Evolutionary conservation across 1,140 invertebrate genomes (phyloP), one percentile per base, ranked within the genome.

Genomic region (Andrena cerasifolii): DNA sequence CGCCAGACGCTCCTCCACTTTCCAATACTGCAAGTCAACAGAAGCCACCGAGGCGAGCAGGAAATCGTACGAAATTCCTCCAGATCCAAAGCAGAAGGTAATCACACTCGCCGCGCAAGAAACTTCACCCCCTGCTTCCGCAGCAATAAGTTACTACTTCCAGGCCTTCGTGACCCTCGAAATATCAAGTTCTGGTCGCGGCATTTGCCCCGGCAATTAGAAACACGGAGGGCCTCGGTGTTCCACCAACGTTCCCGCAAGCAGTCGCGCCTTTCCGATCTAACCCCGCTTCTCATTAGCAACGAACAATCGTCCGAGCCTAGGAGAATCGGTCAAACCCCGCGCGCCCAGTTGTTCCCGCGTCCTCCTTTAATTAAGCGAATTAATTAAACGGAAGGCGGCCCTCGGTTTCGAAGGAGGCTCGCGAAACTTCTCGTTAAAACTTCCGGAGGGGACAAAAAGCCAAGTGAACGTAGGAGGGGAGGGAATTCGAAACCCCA

Each of bases 301-400:
- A 21, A 36, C 10, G 28, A 56, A 68, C 63, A 62, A 24, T 18
- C 53, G 56, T 16, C 16, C n/a, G 18, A 43, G 18, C 12, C 26
- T 24, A 26, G 40, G 12, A 26, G 31, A 24, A 76, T 76, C 43
- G 63, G 12, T 76, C 73, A 58, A 76, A 76, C 53, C 33, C 7
- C 8, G 21, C 28, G n/a, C 47, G 28, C 24, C 58, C 31, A 24
- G 36, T 67, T n/a, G 53, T 68, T 45, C 21, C n/a, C 26, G 58
- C 47, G 70, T 73, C 33, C 24, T 65, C 47, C 59, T 68, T 76
- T 68, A 68, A 76, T 76, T 49, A 68, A 76, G 65, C 53, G 53
- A 76, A 68, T 76, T 76, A 76, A 76, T 76, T 76, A 76, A 76
- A 76, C 53, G 63, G 51, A 47, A 76, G 58, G 24, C 62, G 51